Evolutionary conservation across 2,888 invertebrate species (phyloP), one percentile per base, ranked within the genome.

Genomic region (Sclerodermus sp.): DNA sequence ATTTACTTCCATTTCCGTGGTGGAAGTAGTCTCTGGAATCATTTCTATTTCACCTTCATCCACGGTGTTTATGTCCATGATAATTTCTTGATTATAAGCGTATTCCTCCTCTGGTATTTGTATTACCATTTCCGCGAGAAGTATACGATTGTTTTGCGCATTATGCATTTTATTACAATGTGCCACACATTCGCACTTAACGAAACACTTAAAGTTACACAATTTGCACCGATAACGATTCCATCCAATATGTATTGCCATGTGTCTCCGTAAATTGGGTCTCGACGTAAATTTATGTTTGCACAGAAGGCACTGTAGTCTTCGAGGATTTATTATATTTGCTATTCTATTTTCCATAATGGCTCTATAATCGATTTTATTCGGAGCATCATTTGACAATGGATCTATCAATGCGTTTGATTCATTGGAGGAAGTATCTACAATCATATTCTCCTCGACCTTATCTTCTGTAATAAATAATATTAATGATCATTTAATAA

Each of bases 161-260:
- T 84, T 83, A 68, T 89, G 89, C 1, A 82, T 80, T 54, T 82
- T 80, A 58, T 83, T 84, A 1, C 87, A 83, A 68, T 90, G 90
- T 53, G 84, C 83, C 1, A 85, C 82, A 39, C 88, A 83, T 57
- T 87, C 86, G 42, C 83, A 83, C 60, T 85, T 86, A 12, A 83
- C 79, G 60, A 86, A 88, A 52, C 87, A 84, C 67, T 85, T 85
- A 67, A 84, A 90, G 44, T 85, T 82, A 74, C 92, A 92, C 14
- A 87, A 76, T 66, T 85, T 87, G 70, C 92, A 92, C 48, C 87
- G 87, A 70, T 87, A 92, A 23, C 89, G 83, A 65, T 86, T 83
- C 86, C 88, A 88, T 52, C 86, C 85, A 51, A 87, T 83, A 70
- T 90, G 89, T 2, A 78, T 71, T 0, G 87, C 85, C 77, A 87